Evolutionary conservation across 64 coral and sea anemone species (phyloP).

Genomic region (Stichodactyla helianthus): DNA sequence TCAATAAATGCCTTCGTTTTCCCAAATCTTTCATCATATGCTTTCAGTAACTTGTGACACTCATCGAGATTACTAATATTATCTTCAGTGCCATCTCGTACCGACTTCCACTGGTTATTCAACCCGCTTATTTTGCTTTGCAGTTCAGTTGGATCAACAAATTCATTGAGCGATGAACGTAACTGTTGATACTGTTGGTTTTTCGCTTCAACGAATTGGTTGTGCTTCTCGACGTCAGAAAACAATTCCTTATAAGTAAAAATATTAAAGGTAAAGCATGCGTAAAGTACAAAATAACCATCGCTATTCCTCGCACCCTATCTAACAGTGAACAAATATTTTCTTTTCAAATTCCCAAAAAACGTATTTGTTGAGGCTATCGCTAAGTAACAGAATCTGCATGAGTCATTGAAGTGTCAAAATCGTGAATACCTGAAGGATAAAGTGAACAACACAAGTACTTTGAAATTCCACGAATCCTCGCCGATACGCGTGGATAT

Average conservation of each 20-base stretch:
- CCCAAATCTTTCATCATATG: constrained; percentile 51
- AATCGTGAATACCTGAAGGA: too few species aligned
- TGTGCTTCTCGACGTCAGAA: constrained; percentile 64
- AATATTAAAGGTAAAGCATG: background rate
- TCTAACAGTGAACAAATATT: too few species aligned
- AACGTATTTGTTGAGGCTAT: too few species aligned
- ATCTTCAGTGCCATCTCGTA: constrained; percentile 47
- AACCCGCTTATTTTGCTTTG: constrained; percentile 57
- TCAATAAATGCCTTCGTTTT: constrained; percentile 65
- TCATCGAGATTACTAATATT: constrained; percentile 45
- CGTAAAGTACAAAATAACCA: too few species aligned
- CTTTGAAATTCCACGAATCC: too few species aligned
- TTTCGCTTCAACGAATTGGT: constrained; percentile 60
- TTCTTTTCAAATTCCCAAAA: too few species aligned
- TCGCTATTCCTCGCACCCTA: too few species aligned
- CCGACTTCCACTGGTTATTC: constrained; percentile 67
- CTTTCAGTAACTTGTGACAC: constrained; percentile 50
- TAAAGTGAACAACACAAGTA: too few species aligned
- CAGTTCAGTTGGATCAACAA: constrained; percentile 67
- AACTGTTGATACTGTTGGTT: constrained; percentile 57
- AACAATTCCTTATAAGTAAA: constrained; percentile 48
- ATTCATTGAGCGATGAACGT: constrained; percentile 48
- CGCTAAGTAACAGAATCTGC: too few species aligned
- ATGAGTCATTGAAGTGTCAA: too few species aligned
- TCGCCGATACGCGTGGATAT: too few species aligned